Evolutionary conservation across 1,140 invertebrate genomes (phyloP), one percentile per base, ranked within the genome.

Genomic region (Halyomorpha halys): DNA sequence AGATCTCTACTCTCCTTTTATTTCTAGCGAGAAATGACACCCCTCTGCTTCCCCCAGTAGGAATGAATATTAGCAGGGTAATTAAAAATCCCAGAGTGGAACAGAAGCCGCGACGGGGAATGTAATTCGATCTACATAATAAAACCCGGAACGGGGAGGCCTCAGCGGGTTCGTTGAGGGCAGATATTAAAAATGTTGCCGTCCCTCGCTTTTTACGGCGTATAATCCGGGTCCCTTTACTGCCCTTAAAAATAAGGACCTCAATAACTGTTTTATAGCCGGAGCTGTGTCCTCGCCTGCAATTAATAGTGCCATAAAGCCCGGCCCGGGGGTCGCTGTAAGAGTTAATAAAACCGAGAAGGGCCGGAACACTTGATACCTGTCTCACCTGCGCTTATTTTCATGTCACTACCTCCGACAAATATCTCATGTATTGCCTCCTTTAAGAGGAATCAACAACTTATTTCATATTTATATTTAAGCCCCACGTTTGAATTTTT

Each of bases 71-170:
- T 39, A 39, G 34, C 34, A 39, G 34, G 34, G 34, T 39, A 39
- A 39, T 39, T 39, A 39, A 39, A 39, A 39, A 39, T 39, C 34
- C 34, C 34, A 9, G 34, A 13, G 6, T 13, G 34, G 34, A 39
- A 39, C 34, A 39, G 34, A 39, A 39, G 34, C 34, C 34, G 6
- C 34, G 6, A 8, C 34, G 34, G 6, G 34, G 34, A 39, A 13
- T 39, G 34, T 56, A 56, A 56, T 56, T 56, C 23, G 53, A 56
- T 56, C 53, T 56, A 56, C 53, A 56, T 53, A 56, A 56, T 56
- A 56, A 56, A 56, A 56, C 53, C 18, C 23, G 3, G n/a, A n/a
- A n/a, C n/a, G n/a, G 53, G 5, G 53, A 16, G 53, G 23, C 53
- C 23, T 25, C 47, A 49, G 47, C 5, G 19, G 45, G n/a, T 49